Conservation (phyloP, 2,113 vertebrate genomes). For the Periophthalmodon schlosseri region DNA sequence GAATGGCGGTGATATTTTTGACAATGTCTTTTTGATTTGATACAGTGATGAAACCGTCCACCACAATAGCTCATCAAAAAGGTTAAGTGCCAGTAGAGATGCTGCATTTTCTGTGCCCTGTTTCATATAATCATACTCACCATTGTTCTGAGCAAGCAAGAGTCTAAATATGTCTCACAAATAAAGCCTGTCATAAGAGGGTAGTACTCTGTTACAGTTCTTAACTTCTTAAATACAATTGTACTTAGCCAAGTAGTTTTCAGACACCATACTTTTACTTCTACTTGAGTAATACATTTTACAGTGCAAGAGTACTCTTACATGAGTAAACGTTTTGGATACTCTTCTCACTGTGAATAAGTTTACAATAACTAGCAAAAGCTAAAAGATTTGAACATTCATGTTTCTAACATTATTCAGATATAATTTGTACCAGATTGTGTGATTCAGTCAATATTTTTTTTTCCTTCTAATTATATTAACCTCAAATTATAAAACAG, state of each 20-base stretch:
- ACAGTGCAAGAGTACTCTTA: too few relatives aligned
- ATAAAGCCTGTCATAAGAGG: background rate
- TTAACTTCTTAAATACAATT: background rate
- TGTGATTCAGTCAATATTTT: too few relatives aligned
- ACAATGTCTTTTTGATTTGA: conserved; percentile 1
- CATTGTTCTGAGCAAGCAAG: conserved; percentile 4
- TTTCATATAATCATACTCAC: background rate
- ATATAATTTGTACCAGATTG: too few relatives aligned
- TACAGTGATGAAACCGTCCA: conserved; percentile 4
- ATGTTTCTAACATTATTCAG: too few relatives aligned
- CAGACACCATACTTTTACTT: background rate
- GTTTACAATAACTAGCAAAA: too few relatives aligned
- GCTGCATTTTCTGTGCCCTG: background rate
- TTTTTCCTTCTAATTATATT: too few relatives aligned
- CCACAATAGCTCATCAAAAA: conserved; percentile 7
- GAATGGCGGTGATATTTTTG: conserved; percentile 1
- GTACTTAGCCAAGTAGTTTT: background rate
- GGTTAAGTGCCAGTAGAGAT: background rate
- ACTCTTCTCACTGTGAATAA: too few relatives aligned
- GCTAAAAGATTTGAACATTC: too few relatives aligned
- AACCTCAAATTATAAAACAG: too few relatives aligned
- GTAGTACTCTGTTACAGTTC: background rate
- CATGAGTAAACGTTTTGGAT: too few relatives aligned
- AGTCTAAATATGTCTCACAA: background rate
- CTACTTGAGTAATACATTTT: too few relatives aligned